Base-by-base conservation (phyloP, 1,140 invertebrate species). In the Penaeus indicus region DNA sequence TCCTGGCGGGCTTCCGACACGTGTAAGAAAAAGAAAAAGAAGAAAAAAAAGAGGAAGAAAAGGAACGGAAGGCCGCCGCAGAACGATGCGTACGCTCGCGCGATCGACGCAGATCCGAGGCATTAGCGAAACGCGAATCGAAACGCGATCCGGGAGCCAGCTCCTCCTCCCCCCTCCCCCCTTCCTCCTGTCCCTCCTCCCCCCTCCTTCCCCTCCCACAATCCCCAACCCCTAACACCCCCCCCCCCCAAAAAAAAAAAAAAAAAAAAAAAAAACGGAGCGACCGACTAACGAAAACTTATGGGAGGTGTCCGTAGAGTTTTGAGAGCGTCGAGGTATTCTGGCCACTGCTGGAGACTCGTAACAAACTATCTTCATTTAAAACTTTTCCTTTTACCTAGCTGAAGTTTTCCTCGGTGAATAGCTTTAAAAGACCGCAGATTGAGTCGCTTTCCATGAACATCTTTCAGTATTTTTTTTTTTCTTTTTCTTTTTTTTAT, bases 281-380 rank as follows among this genome's bases (percentile, higher is more conserved):
- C 38, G 16, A 75, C 21, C 38, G 38, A 25, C 69, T 27, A 60
- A 83, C 86, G 86, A 88, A 88, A 78, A 18, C 32, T 88, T 88
- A 8, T 83, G 86, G 54, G 61, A 84, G 64, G 47, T 10, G 47
- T 54, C 47, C 47, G 47, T 54, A 54, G 47, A 54, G 47, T 54
- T 54, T 54, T 54, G 62, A 11, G 61, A 19, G 61, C 86, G 54
- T 42, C 47, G 62, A 47, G 54, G 21, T n/a, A 22, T 42, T 86
- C 86, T 88, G 80, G 67, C 79, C 86, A 64, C 67, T 69, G 79
- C 79, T 32, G 81, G 72, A 84, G 86, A 84, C 81, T 88, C 81
- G 67, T 88, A 88, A 88, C 86, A 88, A 88, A 88, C 86, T 88
- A 88, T 88, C 86, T 88, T 88, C 86, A 88, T 88, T 88, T 88